Base-by-base conservation (phyloP, 2,888 invertebrate genomes). In the Anoplius nigerrimus region DNA sequence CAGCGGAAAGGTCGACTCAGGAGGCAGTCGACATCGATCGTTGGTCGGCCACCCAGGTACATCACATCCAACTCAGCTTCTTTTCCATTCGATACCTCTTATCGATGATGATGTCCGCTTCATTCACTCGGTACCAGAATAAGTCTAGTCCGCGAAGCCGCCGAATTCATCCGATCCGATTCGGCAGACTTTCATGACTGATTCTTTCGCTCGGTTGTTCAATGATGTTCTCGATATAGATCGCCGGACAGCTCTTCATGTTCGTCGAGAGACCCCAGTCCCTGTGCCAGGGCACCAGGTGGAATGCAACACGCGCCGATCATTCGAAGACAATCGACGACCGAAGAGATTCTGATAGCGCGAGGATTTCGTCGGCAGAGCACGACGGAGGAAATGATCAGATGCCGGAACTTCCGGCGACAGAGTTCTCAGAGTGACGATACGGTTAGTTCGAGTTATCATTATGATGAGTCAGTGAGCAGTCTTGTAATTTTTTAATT, bases 361-460 rank as follows among this genome's bases (percentile, higher is more conserved):
- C 92, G 96, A 63, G 97, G 97, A 1, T 97, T 97, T 88, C 92
- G 97, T 0, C 91, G 97, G 15, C 97, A 97, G 86, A 95, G 95
- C 2, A 97, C 97, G 8, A 97, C 96, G 0, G 97, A 97, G 85
- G 97, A 97, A 89, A 97, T 97, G 95, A 97, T 97, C 70, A 92
- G 97, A 11, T 97, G 97, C 85, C 91, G 97, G 42, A 97, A 97
- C 87, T 97, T 97, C 86, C 92, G 97, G n/a, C 92, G 97, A 18
- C 95, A 96, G 88, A 95, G 95, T 83, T 96, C 96, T 0, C 97
- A 97, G 88, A 96, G 96, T 83, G 97, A 97, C 83, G 96, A 96
- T 84, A 92, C 92, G 13, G 83, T 84, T 57, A 43, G 79, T 76
- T 15, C 22, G 5, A 34, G 1, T 2, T 2, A 24, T 13, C n/a